Percentiles rank a stretch among this genome's conserved stretches.
phyloP scores from a whole-genome alignment of 64 coral and sea anemone species.

The Actinia equina region DNA sequence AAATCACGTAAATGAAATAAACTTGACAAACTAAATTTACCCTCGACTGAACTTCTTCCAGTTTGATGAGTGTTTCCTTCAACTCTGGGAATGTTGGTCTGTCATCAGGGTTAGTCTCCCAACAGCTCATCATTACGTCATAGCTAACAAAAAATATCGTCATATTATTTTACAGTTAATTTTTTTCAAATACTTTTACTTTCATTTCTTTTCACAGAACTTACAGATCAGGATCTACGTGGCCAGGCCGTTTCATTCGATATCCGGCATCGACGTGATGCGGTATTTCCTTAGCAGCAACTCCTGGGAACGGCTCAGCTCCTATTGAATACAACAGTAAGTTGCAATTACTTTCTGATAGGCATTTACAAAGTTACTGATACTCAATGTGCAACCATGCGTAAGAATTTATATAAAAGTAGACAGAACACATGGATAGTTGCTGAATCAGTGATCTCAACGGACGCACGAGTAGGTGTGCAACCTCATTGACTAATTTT shows the following conservation, averaged over 20 bases:
- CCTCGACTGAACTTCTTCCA: constrained; percentile 13
- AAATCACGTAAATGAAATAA: too few species aligned
- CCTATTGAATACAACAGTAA: not conserved
- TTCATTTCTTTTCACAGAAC: not conserved
- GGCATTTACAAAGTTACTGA: too few species aligned
- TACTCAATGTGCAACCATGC: too few species aligned
- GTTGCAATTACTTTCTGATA: too few species aligned
- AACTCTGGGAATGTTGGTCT: constrained; percentile 12
- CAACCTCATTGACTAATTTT: too few species aligned
- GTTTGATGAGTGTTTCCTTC: not conserved
- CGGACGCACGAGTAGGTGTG: too few species aligned
- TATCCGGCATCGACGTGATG: not conserved
- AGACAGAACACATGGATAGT: too few species aligned
- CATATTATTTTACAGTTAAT: not conserved
- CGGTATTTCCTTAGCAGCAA: constrained; percentile 14
- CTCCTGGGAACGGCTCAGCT: not conserved
- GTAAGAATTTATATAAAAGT: too few species aligned
- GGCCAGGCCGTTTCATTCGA: constrained; percentile 4
- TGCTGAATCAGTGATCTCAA: too few species aligned
- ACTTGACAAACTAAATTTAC: not conserved
- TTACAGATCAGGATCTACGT: constrained; percentile 13
- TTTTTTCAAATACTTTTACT: not conserved
- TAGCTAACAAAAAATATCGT: not conserved
- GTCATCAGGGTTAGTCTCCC: too few species aligned
- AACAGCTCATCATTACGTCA: constrained; percentile 12